Percentiles rank a stretch among this genome's conserved stretches.
phyloP scores from a whole-genome alignment of 2,888 invertebrate species.

The Hymenopus coronatus region DNA sequence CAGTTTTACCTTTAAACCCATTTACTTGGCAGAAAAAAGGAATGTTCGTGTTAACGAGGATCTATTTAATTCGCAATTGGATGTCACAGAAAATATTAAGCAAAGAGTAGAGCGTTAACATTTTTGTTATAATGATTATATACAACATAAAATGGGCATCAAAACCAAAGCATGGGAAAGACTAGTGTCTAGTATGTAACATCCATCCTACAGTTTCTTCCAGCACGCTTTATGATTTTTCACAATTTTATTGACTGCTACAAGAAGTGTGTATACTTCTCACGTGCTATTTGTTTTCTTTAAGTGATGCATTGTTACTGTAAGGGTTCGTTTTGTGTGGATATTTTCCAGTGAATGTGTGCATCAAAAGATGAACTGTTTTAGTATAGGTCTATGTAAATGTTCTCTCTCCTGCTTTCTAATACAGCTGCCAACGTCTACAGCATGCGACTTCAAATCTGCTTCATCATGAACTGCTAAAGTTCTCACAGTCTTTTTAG shows the following conservation, averaged over 20 bases:
- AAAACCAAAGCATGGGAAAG: background rate
- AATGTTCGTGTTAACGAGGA: background rate
- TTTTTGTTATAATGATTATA: background rate
- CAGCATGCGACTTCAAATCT: background rate
- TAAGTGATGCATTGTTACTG: background rate
- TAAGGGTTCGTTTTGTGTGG: background rate
- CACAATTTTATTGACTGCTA: background rate
- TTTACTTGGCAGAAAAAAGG: background rate
- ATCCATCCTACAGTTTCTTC: conserved; percentile 9
- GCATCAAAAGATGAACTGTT: background rate
- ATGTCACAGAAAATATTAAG: background rate
- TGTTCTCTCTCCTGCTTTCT: background rate
- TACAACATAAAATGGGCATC: background rate
- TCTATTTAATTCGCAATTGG: background rate
- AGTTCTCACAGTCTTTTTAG: background rate
- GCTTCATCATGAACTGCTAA: background rate
- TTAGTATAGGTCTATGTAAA: background rate
- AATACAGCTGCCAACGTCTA: background rate
- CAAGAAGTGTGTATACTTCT: background rate
- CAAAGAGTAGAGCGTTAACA: background rate
- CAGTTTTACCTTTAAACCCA: too few relatives aligned
- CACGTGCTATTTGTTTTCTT: background rate
- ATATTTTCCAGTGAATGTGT: background rate
- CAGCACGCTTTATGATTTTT: conserved; percentile 10
- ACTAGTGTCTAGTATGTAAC: background rate